Percentiles rank a stretch among this genome's conserved stretches.
phyloP scores from a whole-genome alignment of 2,797 vertebrate species.

The Squalus acanthias region DNA sequence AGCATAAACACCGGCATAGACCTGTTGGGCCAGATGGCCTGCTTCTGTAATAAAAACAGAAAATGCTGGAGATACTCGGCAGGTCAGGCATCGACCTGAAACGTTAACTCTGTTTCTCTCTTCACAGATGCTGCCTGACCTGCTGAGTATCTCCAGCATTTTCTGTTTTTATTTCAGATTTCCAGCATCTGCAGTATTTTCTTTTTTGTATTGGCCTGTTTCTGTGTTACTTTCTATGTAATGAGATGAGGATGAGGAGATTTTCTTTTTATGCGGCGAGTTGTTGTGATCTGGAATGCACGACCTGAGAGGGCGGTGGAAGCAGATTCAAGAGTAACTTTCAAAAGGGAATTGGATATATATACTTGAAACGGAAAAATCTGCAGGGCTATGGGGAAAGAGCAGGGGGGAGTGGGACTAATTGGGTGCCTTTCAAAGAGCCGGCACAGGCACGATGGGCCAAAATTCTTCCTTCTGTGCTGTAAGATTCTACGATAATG shows the following conservation, averaged over 20 bases:
- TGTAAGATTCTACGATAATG: neutral
- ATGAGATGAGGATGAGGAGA: neutral
- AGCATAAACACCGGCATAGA: neutral
- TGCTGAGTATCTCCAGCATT: no score
- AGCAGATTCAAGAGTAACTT: neutral
- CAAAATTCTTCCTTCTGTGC: neutral
- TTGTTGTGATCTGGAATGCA: neutral
- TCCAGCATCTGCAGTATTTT: no score
- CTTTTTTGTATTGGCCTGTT: no score
- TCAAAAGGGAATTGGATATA: neutral
- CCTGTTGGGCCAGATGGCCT: neutral
- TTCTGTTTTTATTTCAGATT: no score
- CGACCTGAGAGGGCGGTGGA: neutral
- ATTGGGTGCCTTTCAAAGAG: neutral
- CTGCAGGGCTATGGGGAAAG: neutral
- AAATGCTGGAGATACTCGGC: no score
- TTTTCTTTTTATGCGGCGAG: neutral
- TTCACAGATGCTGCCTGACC: no score
- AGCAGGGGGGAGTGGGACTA: neutral
- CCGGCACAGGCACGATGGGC: no score
- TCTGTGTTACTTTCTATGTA: no score
- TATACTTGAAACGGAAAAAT: neutral
- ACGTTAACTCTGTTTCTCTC: no score
- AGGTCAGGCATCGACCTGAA: no score
- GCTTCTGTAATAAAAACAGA: neutral